Percentiles rank a stretch among this genome's conserved stretches.
phyloP scores from a whole-genome alignment of 92 coral and sea anemone genomes.

The Epizoanthus fatuus region DNA sequence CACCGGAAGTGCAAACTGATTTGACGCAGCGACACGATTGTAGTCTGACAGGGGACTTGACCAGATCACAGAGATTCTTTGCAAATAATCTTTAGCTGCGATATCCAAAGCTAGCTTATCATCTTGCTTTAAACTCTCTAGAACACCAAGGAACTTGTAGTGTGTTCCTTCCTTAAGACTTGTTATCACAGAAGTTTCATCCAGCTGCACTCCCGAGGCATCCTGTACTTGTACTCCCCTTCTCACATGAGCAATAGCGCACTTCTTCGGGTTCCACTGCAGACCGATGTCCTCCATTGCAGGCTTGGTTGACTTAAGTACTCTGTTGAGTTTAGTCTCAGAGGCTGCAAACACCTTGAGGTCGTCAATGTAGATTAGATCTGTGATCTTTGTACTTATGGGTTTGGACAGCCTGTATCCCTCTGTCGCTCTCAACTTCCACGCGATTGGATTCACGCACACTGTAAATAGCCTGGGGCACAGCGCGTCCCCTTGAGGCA shows the following conservation, averaged over 20 bases:
- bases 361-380: neutral
- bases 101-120: too few relatives aligned
- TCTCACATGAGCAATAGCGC: slow-evolving; percentile 55
- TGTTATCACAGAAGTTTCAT: too few relatives aligned
- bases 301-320: slow-evolving; percentile 2
- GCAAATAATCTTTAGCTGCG: too few relatives aligned
- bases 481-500: slow-evolving; percentile 67
- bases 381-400: slow-evolving; percentile 44
- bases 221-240: slow-evolving; percentile 21
- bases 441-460: too few relatives aligned
- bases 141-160: too few relatives aligned
- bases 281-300: slow-evolving; percentile 2
- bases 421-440: neutral
- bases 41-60: too few relatives aligned
- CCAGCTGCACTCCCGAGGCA: too few relatives aligned
- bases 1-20: too few relatives aligned
- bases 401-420: slow-evolving; percentile 58
- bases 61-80: too few relatives aligned
- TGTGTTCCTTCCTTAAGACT: too few relatives aligned
- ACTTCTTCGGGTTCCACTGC: slow-evolving; percentile 69
- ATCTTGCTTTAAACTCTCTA: too few relatives aligned
- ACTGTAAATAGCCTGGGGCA: slow-evolving; percentile 40
- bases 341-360: slow-evolving; percentile 65
- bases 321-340: slow-evolving; percentile 41
- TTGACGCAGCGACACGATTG: too few relatives aligned